phyloP scores from a whole-genome alignment of 1,140 invertebrate species.

The Varroa destructor region DNA sequence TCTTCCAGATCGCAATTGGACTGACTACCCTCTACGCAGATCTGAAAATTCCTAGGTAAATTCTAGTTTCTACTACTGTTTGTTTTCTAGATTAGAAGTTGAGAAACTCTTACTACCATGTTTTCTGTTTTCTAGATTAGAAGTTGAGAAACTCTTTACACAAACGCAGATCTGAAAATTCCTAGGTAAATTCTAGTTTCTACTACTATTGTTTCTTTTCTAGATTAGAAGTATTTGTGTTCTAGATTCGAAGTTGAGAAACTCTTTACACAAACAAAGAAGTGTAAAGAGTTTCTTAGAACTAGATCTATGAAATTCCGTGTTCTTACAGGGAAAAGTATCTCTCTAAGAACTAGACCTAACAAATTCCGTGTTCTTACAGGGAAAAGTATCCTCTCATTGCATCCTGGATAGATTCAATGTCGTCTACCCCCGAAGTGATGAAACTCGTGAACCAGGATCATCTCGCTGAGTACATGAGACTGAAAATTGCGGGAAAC shows the following conservation, averaged over 20 bases:
- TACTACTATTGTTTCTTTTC: too few relatives aligned
- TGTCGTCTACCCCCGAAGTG: background rate
- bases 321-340: too few relatives aligned
- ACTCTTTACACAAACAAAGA: background rate
- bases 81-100: too few relatives aligned
- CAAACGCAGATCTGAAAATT: background rate
- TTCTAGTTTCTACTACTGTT: too few relatives aligned
- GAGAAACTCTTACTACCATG: too few relatives aligned
- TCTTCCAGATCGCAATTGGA: slow-evolving; percentile 50
- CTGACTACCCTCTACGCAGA: background rate
- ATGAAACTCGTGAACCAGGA: slow-evolving; percentile 12
- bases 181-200: background rate
- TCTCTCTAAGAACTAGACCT: too few relatives aligned
- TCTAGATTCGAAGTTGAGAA: too few relatives aligned
- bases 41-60: background rate
- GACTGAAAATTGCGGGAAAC: background rate
- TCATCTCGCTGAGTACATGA: slow-evolving; percentile 5
- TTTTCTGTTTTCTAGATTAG: too few relatives aligned
- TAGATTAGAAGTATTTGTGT: too few relatives aligned
- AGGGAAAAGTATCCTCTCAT: background rate
- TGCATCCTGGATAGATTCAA: background rate
- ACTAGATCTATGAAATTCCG: too few relatives aligned
- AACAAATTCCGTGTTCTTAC: too few relatives aligned
- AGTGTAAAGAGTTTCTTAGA: background rate
- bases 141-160: too few relatives aligned